Conservation (phyloP, 2,888 invertebrate genomes). For the Pogonocherus hispidulus region DNA sequence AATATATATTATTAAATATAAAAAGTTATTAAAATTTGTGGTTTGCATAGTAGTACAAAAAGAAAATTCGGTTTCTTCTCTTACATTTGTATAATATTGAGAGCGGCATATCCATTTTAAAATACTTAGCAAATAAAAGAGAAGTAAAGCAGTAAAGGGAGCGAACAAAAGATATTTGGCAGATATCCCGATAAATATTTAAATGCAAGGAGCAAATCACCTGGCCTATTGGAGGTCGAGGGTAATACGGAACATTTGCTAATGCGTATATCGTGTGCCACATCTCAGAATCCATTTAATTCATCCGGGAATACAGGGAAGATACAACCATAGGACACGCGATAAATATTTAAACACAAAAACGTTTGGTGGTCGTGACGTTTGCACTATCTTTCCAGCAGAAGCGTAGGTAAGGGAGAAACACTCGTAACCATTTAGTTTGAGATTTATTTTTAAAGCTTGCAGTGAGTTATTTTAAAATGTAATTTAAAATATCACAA, state of each 20-base stretch:
- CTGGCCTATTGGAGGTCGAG: conserved; percentile 18
- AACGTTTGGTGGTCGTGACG: conserved; percentile 5
- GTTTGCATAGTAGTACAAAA: too few species aligned
- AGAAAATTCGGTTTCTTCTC: too few species aligned
- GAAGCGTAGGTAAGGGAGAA: background rate
- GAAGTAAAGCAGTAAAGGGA: background rate
- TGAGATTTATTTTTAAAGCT: background rate
- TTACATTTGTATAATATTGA: background rate
- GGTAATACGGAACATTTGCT: conserved; percentile 22
- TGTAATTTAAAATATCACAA: too few species aligned
- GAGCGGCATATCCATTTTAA: background rate
- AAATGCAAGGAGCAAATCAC: conserved; percentile 23
- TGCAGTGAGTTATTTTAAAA: too few species aligned
- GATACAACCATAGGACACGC: conserved; percentile 26
- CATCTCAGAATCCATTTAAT: conserved; percentile 28
- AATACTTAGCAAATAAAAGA: conserved; percentile 11
- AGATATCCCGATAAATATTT: conserved; percentile 25
- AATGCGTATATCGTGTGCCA: conserved; percentile 30
- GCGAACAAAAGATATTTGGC: background rate
- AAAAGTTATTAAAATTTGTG: too few species aligned
- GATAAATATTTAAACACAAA: conserved; percentile 30
- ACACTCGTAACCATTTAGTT: background rate
- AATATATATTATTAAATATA: too few species aligned
- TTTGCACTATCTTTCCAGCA: background rate
- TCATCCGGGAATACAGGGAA: conserved; percentile 18